phyloP scores from a whole-genome alignment of 37 sponge, comb jelly and placozoan species.

The Cladorhizidae sp. region DNA sequence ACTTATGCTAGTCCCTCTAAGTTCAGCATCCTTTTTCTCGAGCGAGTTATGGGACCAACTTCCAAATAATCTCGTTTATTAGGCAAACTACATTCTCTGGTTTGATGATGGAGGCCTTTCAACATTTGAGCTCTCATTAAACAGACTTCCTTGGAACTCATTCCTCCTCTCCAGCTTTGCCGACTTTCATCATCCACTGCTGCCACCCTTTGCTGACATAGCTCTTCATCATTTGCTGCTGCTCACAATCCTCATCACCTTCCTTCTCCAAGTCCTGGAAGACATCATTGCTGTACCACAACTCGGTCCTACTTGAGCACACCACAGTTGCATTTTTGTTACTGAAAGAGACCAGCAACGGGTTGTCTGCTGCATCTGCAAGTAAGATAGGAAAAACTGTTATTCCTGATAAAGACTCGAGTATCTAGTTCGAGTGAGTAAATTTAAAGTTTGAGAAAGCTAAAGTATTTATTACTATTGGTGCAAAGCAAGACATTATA shows the following conservation, averaged over 20 bases:
- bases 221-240: constrained; percentile 47
- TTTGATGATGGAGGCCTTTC: not conserved
- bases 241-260: constrained; percentile 69
- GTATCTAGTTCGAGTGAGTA: too few relatives aligned
- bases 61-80: constrained; percentile 5
- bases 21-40: constrained; percentile 41
- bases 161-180: constrained; percentile 6
- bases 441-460: too few relatives aligned
- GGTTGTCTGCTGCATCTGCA: constrained; percentile 48
- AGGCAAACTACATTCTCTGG: not conserved
- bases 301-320: constrained; percentile 30
- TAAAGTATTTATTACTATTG: too few relatives aligned
- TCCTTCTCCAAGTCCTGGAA: constrained; percentile 55
- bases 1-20: constrained; percentile 91
- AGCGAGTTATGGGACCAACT: constrained; percentile 41
- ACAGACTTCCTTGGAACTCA: not conserved
- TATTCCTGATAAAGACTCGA: too few relatives aligned
- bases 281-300: constrained; percentile 63
- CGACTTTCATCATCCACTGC: not conserved
- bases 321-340: constrained; percentile 19
- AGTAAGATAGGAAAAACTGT: too few relatives aligned
- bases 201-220: constrained; percentile 16
- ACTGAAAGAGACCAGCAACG: constrained; percentile 69
- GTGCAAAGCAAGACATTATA: too few relatives aligned
- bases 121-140: not conserved